Base-by-base conservation (phyloP, 2,797 vertebrate species). In the Sparus aurata region DNA sequence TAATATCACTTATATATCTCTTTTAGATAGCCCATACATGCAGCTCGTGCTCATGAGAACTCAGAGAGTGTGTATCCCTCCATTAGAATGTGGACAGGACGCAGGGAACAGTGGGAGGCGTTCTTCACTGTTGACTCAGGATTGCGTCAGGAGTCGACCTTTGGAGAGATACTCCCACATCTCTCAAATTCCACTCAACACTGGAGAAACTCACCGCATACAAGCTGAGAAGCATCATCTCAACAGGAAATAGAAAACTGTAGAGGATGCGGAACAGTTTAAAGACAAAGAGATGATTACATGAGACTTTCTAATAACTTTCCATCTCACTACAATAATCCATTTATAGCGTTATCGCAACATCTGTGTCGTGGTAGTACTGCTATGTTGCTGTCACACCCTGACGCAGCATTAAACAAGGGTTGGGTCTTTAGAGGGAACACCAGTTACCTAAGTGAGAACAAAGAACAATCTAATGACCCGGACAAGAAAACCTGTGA, bases 391-490 rank as follows among this genome's bases (percentile, higher is more conserved):
- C 5, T 27, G 57, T 23, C 45, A 67, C 8, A 5, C 25, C 46
- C 10, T 30, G 22, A 55, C n/a, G 13, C 11, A 62, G 38, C 55
- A 7, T 11, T 45, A 20, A 53, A 38, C 15, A 50, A 15, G 17
- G 54, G 50, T 27, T 49, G 52, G 59, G 67, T 16, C 30, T 62
- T 65, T 41, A 53, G 12, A 63, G 66, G 25, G 15, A 18, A 45
- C 22, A 65, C 10, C 55, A 64, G 25, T 10, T 46, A 68, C 41
- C 45, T n/a, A 4, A 77, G 45, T 0, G 6, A 47, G 52, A 69
- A 53, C 58, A 61, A 62, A 82, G 66, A 18, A 52, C 1, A 67
- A 38, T 55, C 22, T 61, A 73, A 13, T 85, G 83, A 78, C 70
- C 79, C 0, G 5, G 58, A 67, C 68, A 73, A 72, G 61, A 61